These are phyloP conservation scores for Mixornis gularis DNA, from an alignment of 2,113 vertebrate species.

Conservation along the genomic window DNA sequence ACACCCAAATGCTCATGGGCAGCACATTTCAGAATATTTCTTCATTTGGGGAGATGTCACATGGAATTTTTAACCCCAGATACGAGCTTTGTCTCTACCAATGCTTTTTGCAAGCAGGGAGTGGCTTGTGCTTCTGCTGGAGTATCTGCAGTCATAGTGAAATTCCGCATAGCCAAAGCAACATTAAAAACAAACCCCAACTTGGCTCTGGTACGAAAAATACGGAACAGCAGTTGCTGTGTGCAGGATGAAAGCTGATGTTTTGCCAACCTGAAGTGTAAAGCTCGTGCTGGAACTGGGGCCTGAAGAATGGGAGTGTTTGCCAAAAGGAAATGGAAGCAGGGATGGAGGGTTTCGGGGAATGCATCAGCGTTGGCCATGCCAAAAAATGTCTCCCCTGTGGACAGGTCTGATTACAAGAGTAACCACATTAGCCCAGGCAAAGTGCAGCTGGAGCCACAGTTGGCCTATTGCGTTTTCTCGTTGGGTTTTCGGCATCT, in stretches of 20 bases:
- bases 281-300: conserved; percentile 58
- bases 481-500: not conserved
- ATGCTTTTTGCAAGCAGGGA: not conserved
- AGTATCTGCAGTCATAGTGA: conserved; percentile 39
- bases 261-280: conserved; percentile 67
- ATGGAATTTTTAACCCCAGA: not conserved
- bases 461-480: not conserved
- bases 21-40: not conserved
- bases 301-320: conserved; percentile 43
- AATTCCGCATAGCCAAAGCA: conserved; percentile 55
- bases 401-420: conserved; percentile 48
- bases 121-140: not conserved
- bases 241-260: conserved; percentile 48
- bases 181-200: conserved; percentile 51
- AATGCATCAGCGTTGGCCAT: not conserved
- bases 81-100: not conserved
- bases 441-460: conserved; percentile 28
- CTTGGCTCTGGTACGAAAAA: not conserved
- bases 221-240: conserved; percentile 54
- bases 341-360: conserved; percentile 58
- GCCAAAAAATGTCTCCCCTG: conserved; percentile 42
- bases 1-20: not conserved
- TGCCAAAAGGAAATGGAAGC: conserved; percentile 67
- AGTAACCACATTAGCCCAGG: conserved; percentile 13
- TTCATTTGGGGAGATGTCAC: not conserved